A percentile compares a stretch with the other conserved stretches of the same genome.
phyloP scores from a whole-genome alignment of 2,113 vertebrate genomes.

The Bubalus kerabau region DNA sequence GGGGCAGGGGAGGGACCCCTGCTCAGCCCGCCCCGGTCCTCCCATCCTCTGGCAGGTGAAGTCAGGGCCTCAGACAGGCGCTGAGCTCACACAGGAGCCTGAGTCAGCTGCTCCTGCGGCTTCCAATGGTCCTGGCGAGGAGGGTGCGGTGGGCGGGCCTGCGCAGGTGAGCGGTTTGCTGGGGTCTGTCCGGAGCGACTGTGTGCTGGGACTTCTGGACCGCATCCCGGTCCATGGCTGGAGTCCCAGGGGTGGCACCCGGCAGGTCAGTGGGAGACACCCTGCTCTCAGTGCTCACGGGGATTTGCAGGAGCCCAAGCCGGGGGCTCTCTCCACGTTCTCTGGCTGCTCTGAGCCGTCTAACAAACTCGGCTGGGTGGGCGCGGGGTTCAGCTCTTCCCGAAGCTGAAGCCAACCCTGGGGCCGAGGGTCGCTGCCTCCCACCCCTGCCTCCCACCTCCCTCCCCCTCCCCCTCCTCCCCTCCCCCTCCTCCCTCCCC shows the following conservation, averaged over 20 bases:
- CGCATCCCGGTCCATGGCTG: not conserved
- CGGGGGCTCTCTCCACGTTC: not conserved
- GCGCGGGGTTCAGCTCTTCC: not conserved
- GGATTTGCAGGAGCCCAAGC: not conserved
- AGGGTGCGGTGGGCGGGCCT: not conserved
- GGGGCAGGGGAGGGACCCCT: no score
- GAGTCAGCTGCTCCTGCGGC: not conserved
- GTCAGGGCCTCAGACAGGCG: not conserved
- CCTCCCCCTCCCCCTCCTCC: not conserved
- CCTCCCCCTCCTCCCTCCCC: accelerated
- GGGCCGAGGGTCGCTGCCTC: not conserved
- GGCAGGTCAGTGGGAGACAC: not conserved
- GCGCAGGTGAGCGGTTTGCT: accelerated
- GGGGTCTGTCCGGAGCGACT: not conserved
- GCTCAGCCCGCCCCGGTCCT: not conserved
- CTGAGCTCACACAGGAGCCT: not conserved
- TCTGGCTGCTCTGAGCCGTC: not conserved
- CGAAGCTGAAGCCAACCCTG: not conserved
- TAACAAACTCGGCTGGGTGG: not conserved
- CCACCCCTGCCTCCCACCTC: not conserved
- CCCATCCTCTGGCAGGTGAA: not conserved
- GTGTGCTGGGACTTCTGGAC: not conserved
- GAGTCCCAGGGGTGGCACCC: not conserved
- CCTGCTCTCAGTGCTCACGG: slow-evolving; percentile 25
- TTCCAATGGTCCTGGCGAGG: not conserved